phyloP scores from a whole-genome alignment of 2,113 vertebrate genomes.

The Anhinga anhinga region DNA sequence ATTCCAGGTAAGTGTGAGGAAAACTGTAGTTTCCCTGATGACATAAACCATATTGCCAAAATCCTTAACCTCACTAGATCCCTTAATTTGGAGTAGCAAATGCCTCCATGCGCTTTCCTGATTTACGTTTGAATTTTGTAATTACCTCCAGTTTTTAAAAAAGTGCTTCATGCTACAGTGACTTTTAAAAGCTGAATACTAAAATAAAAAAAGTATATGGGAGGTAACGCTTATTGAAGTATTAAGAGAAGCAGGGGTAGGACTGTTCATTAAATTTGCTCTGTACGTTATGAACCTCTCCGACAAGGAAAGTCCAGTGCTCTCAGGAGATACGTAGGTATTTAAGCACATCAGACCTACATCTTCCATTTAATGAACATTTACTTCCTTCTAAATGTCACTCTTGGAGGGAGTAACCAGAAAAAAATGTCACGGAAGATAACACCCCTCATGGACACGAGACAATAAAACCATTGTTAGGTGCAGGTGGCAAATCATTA shows the following conservation, averaged over 20 bases:
- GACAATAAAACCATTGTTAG: background rate
- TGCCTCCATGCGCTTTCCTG: background rate
- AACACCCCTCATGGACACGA: background rate
- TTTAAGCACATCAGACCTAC: background rate
- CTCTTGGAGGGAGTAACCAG: background rate
- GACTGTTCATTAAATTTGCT: background rate
- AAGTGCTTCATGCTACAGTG: background rate
- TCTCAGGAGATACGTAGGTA: background rate
- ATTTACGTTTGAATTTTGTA: background rate
- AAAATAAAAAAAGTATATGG: background rate
- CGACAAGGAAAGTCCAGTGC: background rate
- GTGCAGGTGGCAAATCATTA: background rate
- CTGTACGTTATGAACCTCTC: background rate
- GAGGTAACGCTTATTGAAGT: background rate
- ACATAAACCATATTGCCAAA: background rate
- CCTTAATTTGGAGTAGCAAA: background rate
- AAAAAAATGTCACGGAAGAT: background rate
- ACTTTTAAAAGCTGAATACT: background rate
- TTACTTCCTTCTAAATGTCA: conserved; percentile 33
- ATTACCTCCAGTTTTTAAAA: background rate
- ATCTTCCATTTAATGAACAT: background rate
- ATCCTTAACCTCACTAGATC: background rate
- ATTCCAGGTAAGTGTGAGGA: background rate
- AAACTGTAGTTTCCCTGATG: background rate
- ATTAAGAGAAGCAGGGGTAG: background rate